Conservation (phyloP, 2,797 vertebrate genomes). For the Muscicapa comitata region DNA sequence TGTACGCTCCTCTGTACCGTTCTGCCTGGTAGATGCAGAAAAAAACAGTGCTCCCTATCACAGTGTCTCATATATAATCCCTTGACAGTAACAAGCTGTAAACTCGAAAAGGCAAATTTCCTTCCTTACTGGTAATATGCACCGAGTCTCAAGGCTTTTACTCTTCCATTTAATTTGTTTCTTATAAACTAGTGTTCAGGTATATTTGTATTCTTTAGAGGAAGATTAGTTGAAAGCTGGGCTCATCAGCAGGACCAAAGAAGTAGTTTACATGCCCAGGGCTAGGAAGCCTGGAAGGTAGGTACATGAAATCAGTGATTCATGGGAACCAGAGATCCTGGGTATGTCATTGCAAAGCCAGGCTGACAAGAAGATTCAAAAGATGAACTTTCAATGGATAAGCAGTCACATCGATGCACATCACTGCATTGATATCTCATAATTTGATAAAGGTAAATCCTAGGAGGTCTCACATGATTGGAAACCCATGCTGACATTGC, state of each 20-base stretch:
- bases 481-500: background rate
- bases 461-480: background rate
- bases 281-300: constrained; percentile 45
- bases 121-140: background rate
- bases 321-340: background rate
- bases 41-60: background rate
- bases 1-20: fast-evolving
- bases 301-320: constrained; percentile 28
- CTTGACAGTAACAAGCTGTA: background rate
- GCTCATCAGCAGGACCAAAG: background rate
- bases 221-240: background rate
- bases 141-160: background rate
- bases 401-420: constrained; percentile 27
- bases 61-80: background rate
- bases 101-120: background rate
- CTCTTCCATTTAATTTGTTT: background rate
- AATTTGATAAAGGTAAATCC: constrained; percentile 44
- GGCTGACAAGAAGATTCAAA: constrained; percentile 46
- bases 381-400: constrained; percentile 41
- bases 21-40: background rate
- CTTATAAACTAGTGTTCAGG: background rate
- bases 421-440: constrained; percentile 1
- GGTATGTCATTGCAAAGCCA: constrained; percentile 54
- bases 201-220: background rate
- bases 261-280: background rate